phyloP scores from a whole-genome alignment of 2,888 invertebrate species.

The Trimorus sp. region DNA sequence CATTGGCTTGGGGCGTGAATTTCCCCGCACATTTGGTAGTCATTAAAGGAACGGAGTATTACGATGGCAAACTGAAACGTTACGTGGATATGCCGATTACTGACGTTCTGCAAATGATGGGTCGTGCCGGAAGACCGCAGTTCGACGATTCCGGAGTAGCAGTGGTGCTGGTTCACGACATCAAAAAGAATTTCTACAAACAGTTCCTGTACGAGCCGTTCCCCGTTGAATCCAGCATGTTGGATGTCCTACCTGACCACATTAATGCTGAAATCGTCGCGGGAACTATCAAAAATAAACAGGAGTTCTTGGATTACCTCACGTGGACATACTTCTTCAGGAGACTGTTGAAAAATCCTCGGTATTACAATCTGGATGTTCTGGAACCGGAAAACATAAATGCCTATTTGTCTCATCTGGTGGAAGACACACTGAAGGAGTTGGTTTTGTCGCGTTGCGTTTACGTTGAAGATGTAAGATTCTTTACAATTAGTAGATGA shows the following conservation, averaged over 20 bases:
- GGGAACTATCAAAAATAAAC: conserved; percentile 95
- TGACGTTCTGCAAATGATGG: conserved; percentile 99
- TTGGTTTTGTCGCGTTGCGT: conserved; percentile 91
- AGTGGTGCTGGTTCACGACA: conserved; percentile 95
- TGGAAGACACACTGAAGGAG: conserved; percentile 89
- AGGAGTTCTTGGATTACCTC: conserved; percentile 97
- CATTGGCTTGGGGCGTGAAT: conserved; percentile 99
- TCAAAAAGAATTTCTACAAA: conserved; percentile 99
- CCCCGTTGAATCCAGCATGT: conserved; percentile 97
- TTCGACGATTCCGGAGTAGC: conserved; percentile 96
- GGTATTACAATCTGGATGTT: conserved; percentile 91
- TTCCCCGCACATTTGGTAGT: conserved; percentile 99
- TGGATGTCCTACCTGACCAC: conserved; percentile 96
- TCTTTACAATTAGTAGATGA: not conserved
- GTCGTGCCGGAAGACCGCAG: conserved; percentile 98
- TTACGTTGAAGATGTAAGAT: conserved; percentile 87
- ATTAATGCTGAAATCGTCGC: conserved; percentile 98
- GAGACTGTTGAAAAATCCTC: conserved; percentile 94
- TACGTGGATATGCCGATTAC: conserved; percentile 99
- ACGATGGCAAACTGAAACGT: conserved; percentile 96
- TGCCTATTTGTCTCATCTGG: conserved; percentile 89
- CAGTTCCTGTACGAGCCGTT: conserved; percentile 99
- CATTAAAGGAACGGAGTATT: conserved; percentile 99
- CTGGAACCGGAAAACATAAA: conserved; percentile 87
- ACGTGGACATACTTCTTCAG: conserved; percentile 99